phyloP scores from a whole-genome alignment of 2,113 vertebrate species.

The Pipa parva region DNA sequence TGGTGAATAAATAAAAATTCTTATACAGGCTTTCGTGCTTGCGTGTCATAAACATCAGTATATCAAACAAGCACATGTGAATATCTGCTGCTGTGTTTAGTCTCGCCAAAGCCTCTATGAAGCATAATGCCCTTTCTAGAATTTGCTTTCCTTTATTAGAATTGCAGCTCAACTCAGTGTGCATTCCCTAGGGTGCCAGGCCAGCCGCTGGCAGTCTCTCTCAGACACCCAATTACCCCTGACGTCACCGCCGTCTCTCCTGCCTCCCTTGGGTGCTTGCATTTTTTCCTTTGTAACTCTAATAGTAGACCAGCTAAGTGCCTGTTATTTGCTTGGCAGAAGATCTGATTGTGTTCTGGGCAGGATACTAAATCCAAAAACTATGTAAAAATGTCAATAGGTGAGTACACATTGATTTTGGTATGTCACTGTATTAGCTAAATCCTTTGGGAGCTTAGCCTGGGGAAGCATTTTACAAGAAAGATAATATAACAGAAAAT shows the following conservation, averaged over 20 bases:
- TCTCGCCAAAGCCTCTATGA: slow-evolving; percentile 63
- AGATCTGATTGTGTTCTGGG: slow-evolving; percentile 77
- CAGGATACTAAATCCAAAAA: slow-evolving; percentile 79
- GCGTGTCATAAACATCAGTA: background rate
- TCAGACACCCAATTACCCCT: slow-evolving; percentile 90
- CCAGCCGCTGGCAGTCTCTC: slow-evolving; percentile 92
- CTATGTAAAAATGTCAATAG: slow-evolving; percentile 83
- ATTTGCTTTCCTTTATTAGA: slow-evolving; percentile 84
- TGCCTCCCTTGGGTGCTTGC: slow-evolving; percentile 91
- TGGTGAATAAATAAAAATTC: slow-evolving; percentile 36
- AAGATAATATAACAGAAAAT: slow-evolving; percentile 81
- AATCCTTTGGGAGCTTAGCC: slow-evolving; percentile 73
- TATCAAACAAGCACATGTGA: slow-evolving; percentile 46
- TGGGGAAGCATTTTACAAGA: slow-evolving; percentile 75
- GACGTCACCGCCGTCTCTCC: slow-evolving; percentile 90
- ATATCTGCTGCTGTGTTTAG: slow-evolving; percentile 64
- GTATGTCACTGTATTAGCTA: slow-evolving; percentile 78
- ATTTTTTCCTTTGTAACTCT: slow-evolving; percentile 80
- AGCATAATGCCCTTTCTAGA: slow-evolving; percentile 76
- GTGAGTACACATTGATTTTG: slow-evolving; percentile 77
- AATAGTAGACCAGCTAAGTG: slow-evolving; percentile 81
- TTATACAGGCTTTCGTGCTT: slow-evolving; percentile 1
- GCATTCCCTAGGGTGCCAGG: slow-evolving; percentile 74
- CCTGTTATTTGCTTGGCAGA: slow-evolving; percentile 79
- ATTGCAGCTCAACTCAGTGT: slow-evolving; percentile 73